Conservation (phyloP, 2,797 vertebrate genomes). For the Enteromius afrohamiltoni region DNA sequence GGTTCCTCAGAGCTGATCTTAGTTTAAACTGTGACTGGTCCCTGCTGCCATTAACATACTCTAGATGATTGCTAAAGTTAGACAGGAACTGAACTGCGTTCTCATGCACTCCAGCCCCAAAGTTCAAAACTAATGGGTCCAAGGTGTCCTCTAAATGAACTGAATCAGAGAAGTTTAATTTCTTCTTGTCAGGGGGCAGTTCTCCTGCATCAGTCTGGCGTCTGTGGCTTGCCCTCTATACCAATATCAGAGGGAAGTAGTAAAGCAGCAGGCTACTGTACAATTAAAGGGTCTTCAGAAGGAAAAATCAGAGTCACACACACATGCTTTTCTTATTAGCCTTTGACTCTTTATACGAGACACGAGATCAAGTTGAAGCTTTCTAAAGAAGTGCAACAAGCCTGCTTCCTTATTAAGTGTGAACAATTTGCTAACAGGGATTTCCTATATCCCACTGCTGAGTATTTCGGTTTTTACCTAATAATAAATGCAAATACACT, state of each 20-base stretch:
- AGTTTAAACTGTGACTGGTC: neutral
- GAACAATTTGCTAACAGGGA: neutral
- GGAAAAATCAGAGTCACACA: conserved; percentile 28
- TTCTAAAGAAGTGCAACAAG: neutral
- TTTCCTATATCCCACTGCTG: neutral
- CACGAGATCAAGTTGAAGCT: neutral
- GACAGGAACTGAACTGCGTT: neutral
- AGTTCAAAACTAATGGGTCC: conserved; percentile 11
- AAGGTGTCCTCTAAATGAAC: conserved; percentile 23
- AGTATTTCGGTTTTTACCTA: neutral
- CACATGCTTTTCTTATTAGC: conserved; percentile 48
- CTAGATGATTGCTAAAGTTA: conserved; percentile 9
- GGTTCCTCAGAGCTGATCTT: neutral
- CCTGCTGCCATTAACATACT: neutral
- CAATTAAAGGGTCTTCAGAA: conserved; percentile 58
- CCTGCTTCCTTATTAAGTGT: neutral
- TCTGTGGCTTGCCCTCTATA: neutral
- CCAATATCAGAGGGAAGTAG: conserved; percentile 27
- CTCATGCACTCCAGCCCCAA: neutral
- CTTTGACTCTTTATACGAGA: conserved; percentile 29
- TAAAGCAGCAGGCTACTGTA: conserved; percentile 47
- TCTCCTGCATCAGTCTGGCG: neutral
- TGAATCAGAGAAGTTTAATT: conserved; percentile 15
- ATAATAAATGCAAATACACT: too few relatives aligned
- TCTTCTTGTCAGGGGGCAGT: neutral